Evolutionary conservation across 2,113 vertebrate genomes (phyloP), one percentile per base, ranked within the genome.

Genomic region (Crotalus tigris): DNA sequence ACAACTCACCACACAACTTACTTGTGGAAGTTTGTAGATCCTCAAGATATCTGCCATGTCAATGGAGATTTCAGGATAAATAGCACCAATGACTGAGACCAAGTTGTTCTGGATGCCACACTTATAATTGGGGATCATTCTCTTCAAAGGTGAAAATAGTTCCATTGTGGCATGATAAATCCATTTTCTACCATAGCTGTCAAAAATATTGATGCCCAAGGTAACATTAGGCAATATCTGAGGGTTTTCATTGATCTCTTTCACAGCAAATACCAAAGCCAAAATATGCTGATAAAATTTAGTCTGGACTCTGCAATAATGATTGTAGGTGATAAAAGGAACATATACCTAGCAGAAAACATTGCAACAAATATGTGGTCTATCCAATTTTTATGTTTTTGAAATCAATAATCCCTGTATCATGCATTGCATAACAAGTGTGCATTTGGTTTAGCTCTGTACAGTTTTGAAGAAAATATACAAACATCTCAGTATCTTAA

Each of bases 11-110:
- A 19, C 9, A 51, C 3, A n/a, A 13, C 46, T 33, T 85, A 91
- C 90, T 13, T 91, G 90, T 85, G 90, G 90, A 39, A 91, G 51
- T 91, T 91, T 91, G 33, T 91, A 85, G 33, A 46, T 57, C 33
- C 90, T 24, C 75, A 91, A 26, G 6, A 91, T 57, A 29, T 91
- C 29, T 44, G 75, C 21, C 13, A 91, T 57, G 0, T 85, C 17
- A 17, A 91, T 53, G 12, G 75, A 91, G 10, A 54, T 91, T 85
- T 57, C n/a, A 57, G 54, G 3, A 19, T 91, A 85, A 85, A 58
- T 39, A 46, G 64, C 69, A 3, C 90, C 59, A 61, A 61, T 61
- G 24, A 26, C 59, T 26, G 59, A 61, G 59, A 61, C 24, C 8
- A 61, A 4, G 24, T 61, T 61, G 24, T 11, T 26, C 24, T 61